Evolutionary conservation across 2,113 vertebrate species (phyloP).

Genomic region (Tapirus terrestris): DNA sequence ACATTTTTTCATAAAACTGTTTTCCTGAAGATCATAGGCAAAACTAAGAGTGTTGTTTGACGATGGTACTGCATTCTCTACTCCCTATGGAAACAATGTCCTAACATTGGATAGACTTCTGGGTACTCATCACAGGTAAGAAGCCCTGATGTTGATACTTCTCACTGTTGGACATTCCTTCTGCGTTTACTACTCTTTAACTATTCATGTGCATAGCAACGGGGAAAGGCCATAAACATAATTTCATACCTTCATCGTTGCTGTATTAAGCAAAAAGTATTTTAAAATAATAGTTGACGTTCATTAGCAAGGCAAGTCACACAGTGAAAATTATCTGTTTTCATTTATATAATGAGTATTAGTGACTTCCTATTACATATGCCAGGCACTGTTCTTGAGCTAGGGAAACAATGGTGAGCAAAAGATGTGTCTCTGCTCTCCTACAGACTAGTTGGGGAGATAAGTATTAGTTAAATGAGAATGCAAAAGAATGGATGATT

Average conservation of each 20-base stretch:
- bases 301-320: neutral
- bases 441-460: neutral
- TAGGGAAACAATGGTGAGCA: neutral
- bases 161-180: neutral
- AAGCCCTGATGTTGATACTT: neutral
- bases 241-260: neutral
- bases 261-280: conserved; percentile 7
- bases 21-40: neutral
- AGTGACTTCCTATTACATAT: neutral
- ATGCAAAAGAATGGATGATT: neutral
- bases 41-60: neutral
- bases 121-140: neutral
- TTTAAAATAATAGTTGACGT: conserved; percentile 3
- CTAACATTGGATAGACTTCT: neutral
- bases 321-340: neutral
- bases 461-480: neutral
- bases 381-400: neutral
- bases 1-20: neutral
- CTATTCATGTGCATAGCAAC: neutral
- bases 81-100: neutral
- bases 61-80: neutral
- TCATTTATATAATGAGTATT: neutral
- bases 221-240: neutral
- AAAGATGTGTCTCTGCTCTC: neutral
- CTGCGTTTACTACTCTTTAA: neutral